phyloP scores from a whole-genome alignment of 2,797 vertebrate species.

The Atherinosoma microstoma region DNA sequence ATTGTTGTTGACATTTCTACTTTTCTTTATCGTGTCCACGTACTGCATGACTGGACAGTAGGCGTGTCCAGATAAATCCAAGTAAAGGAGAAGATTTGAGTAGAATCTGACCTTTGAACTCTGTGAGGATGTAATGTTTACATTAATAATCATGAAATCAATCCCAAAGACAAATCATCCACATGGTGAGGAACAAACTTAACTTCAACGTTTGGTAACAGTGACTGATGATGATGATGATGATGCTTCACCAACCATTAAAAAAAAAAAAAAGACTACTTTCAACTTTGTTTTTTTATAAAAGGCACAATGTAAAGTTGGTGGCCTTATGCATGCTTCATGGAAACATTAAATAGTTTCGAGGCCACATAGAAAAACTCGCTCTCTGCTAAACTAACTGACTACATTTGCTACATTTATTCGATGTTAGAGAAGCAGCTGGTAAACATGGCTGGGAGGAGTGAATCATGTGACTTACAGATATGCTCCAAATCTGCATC shows the following conservation, averaged over 20 bases:
- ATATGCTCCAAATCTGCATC: slow-evolving; percentile 97
- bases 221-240: not conserved
- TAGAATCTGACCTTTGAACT: slow-evolving; percentile 29
- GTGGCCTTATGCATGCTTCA: not conserved
- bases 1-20: not conserved
- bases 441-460: not conserved
- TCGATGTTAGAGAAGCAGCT: not conserved
- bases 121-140: not conserved
- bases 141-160: slow-evolving; percentile 11
- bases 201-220: not conserved
- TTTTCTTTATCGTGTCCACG: not conserved
- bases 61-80: slow-evolving; percentile 1
- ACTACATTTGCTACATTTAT: not conserved
- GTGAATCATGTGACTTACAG: slow-evolving; percentile 85
- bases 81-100: not conserved
- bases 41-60: not conserved
- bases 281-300: not conserved
- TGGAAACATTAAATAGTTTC: not conserved
- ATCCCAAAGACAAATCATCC: not conserved
- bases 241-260: not conserved
- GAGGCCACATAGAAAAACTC: not conserved
- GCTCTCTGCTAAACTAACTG: not conserved
- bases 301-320: not conserved
- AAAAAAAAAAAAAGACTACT: not conserved
- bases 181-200: not conserved